A percentile compares a stretch with the other conserved stretches of the same genome.
Evolutionary conservation across 2,888 invertebrate species (phyloP).

Genomic region (Drosophila neonasuta): DNA sequence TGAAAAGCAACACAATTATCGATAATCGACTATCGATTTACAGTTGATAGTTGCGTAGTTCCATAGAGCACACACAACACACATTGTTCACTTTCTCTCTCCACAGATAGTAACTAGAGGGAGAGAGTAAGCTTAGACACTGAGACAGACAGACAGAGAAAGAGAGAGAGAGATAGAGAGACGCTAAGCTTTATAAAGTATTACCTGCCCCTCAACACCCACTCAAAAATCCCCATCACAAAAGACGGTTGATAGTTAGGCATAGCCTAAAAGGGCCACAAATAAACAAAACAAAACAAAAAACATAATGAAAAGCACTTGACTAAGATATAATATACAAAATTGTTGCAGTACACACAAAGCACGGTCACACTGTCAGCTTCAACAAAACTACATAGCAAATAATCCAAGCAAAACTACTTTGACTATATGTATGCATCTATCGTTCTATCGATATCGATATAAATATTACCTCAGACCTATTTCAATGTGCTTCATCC

Average conservation of each 20-base stretch:
- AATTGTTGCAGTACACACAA: constrained; percentile 25
- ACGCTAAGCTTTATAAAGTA: constrained; percentile 25
- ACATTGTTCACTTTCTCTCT: constrained; percentile 19
- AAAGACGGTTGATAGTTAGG: constrained; percentile 39
- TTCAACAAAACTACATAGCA: constrained; percentile 24
- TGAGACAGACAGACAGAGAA: constrained; percentile 3
- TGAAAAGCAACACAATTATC: constrained; percentile 54
- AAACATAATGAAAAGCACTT: constrained; percentile 25
- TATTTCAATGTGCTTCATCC: constrained; percentile 50
- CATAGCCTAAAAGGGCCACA: constrained; percentile 44
- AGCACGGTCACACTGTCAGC: constrained; percentile 47
- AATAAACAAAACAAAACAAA: constrained; percentile 1
- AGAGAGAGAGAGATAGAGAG: constrained; percentile 18
- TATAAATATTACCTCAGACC: constrained; percentile 32
- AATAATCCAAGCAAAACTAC: constrained; percentile 26
- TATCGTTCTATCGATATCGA: constrained; percentile 9
- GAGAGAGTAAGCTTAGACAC: constrained; percentile 11
- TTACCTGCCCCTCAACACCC: constrained; percentile 2
- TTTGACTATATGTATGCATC: constrained; percentile 16
- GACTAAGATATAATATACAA: constrained; percentile 14
- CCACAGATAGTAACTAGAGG: constrained; percentile 24
- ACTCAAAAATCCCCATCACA: constrained; percentile 1
- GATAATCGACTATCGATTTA: constrained; percentile 41
- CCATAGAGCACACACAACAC: constrained; percentile 45
- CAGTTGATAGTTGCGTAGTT: constrained; percentile 49